phyloP scores from a whole-genome alignment of 2,888 invertebrate species.

The Melangyna quadrimaculata region DNA sequence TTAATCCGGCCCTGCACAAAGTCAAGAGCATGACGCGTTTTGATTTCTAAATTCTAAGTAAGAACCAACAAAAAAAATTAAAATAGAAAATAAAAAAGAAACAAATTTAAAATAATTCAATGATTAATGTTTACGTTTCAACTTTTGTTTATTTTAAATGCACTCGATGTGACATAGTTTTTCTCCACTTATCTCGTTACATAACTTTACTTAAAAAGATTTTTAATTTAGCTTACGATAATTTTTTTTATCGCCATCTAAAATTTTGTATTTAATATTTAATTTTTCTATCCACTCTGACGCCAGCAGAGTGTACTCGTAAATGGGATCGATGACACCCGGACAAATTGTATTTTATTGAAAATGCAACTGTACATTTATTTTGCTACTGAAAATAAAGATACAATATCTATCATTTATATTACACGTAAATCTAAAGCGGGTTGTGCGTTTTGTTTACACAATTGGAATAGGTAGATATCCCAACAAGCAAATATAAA shows the following conservation, averaged over 20 bases:
- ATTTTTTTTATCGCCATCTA: slow-evolving; percentile 44
- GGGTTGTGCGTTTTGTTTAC: slow-evolving; percentile 21
- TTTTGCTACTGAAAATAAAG: slow-evolving; percentile 34
- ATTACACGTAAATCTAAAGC: slow-evolving; percentile 4
- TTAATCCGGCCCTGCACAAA: not conserved
- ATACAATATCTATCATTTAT: slow-evolving; percentile 6
- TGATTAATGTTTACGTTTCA: slow-evolving; percentile 54
- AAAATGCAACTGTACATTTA: slow-evolving; percentile 39
- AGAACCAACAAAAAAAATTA: not conserved
- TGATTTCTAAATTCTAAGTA: slow-evolving; percentile 43
- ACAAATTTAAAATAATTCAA: slow-evolving; percentile 11
- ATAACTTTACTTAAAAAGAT: slow-evolving; percentile 19
- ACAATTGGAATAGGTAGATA: slow-evolving; percentile 45
- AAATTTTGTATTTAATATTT: not conserved
- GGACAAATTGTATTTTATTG: slow-evolving; percentile 51
- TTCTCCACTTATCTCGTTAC: slow-evolving; percentile 41
- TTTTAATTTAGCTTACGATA: slow-evolving; percentile 39
- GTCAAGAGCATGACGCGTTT: slow-evolving; percentile 28
- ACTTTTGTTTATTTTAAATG: slow-evolving; percentile 33
- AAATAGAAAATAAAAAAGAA: not conserved
- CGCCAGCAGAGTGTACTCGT: slow-evolving; percentile 57
- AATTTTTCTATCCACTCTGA: slow-evolving; percentile 18
- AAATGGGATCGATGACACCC: slow-evolving; percentile 61
- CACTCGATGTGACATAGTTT: slow-evolving; percentile 63
- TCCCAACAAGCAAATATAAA: slow-evolving; percentile 10